Evolutionary conservation across 2,113 vertebrate genomes (phyloP).

Genomic region (Muntiacus reevesi): DNA sequence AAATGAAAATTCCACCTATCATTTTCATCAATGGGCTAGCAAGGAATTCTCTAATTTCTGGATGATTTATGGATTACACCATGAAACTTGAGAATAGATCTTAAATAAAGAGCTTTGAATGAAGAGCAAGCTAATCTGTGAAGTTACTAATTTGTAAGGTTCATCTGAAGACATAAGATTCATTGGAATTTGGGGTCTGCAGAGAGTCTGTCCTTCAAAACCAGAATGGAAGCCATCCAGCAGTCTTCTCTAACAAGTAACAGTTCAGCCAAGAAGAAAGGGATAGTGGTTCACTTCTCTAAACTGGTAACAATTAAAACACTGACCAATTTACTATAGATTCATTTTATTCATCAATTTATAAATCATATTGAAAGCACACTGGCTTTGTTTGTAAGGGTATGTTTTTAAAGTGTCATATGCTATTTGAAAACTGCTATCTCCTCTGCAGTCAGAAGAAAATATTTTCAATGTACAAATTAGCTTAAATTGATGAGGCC

Average conservation of each 20-base stretch:
- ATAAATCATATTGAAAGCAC: slow-evolving; percentile 5
- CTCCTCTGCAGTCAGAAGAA: slow-evolving; percentile 17
- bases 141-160: background rate
- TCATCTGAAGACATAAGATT: background rate
- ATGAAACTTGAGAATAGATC: slow-evolving; percentile 2
- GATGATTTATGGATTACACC: background rate
- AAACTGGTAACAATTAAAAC: slow-evolving; percentile 28
- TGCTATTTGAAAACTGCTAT: slow-evolving; percentile 29
- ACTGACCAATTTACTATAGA: background rate
- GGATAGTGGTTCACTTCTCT: background rate
- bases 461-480: slow-evolving; percentile 24
- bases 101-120: slow-evolving; percentile 26
- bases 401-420: slow-evolving; percentile 25
- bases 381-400: slow-evolving; percentile 7
- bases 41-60: slow-evolving; percentile 26
- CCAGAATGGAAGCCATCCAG: background rate
- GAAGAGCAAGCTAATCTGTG: background rate
- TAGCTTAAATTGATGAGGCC: slow-evolving; percentile 35
- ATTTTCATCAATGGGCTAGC: background rate
- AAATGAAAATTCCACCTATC: background rate
- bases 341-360: background rate
- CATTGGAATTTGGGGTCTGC: background rate
- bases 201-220: background rate
- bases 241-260: background rate
- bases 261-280: background rate